Base-by-base conservation (phyloP, 1,140 invertebrate species). In the Himalopsyche phryganea region DNA sequence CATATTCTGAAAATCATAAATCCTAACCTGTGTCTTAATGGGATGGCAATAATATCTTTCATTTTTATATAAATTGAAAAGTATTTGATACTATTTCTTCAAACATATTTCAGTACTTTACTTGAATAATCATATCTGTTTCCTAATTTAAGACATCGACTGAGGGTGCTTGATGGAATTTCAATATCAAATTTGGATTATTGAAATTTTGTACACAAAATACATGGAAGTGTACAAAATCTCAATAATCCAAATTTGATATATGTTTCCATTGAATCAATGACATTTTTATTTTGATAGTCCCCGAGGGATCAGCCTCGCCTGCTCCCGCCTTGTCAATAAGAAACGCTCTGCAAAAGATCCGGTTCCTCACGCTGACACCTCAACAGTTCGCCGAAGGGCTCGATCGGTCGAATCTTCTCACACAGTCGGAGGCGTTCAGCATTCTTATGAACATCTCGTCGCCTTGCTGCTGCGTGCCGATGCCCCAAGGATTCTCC, bases 391-490 rank as follows among this genome's bases (percentile, higher is more conserved):
- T 92, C 71, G 89, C 89, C 1, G 85, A 86, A 64, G 87, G 87
- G 0, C 86, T 88, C 2, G 89, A 85, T 0, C 77, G 82, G 14
- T 90, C 88, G 1, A 76, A 79, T 20, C 71, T 92, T 1, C 76
- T 93, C 9, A 82, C 83, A 0, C 82, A 86, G 69, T 79, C 87
- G 10, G 90, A 93, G 69, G 84, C 86, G n/a, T 85, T 90, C 63
- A 82, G 86, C 1, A 84, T 93, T 42, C 74, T 92, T 0, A 89
- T 91, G 83, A 90, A 91, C 69, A 89, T 91, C 54, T 83, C 87
- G 1, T 86, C 86, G 5, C 79, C 78, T 4, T 74, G 67, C 35
- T 81, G 81, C 6, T 83, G 83, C 46, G 78, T 81, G 51, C 73
- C 84, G 7, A 83, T 90, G 80, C 89, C 89, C 0, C 75, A 81